phyloP scores from a whole-genome alignment of 2,888 invertebrate species.

The Drosophila limbata region DNA sequence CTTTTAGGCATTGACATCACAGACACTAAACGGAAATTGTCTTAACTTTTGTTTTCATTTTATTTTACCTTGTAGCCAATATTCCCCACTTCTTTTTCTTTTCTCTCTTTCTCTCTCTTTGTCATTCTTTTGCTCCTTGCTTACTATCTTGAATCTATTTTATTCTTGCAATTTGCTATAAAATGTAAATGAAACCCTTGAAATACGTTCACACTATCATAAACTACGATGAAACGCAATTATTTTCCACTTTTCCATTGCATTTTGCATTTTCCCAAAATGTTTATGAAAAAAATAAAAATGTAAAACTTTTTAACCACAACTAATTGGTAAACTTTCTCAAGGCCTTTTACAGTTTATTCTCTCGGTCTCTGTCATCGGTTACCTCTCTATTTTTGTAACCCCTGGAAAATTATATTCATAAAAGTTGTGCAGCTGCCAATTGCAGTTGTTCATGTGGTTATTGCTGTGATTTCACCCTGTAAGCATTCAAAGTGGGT shows the following conservation, averaged over 20 bases:
- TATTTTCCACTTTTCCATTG: slow-evolving; percentile 47
- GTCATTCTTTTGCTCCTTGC: slow-evolving; percentile 1
- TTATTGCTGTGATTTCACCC: slow-evolving; percentile 9
- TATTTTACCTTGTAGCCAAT: slow-evolving; percentile 47
- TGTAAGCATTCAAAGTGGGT: neutral
- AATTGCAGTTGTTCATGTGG: slow-evolving; percentile 30
- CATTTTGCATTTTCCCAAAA: slow-evolving; percentile 16
- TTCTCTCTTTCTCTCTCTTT: slow-evolving; percentile 3
- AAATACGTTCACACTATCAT: slow-evolving; percentile 19
- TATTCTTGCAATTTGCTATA: slow-evolving; percentile 55
- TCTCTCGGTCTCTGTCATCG: slow-evolving; percentile 8
- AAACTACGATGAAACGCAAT: slow-evolving; percentile 53
- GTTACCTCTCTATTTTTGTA: slow-evolving; percentile 1
- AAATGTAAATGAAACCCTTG: slow-evolving; percentile 42
- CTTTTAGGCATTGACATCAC: slow-evolving; percentile 38
- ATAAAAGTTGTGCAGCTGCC: slow-evolving; percentile 42
- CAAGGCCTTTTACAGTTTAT: slow-evolving; percentile 28
- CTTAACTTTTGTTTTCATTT: slow-evolving; percentile 40
- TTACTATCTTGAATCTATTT: slow-evolving; percentile 3
- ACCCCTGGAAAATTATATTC: slow-evolving; percentile 48
- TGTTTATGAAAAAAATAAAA: neutral
- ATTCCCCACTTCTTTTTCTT: slow-evolving; percentile 17
- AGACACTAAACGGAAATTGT: slow-evolving; percentile 64
- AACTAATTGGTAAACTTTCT: slow-evolving; percentile 61
- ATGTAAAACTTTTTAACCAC: slow-evolving; percentile 38